A percentile compares a stretch with the other conserved stretches of the same genome.
phyloP scores from a whole-genome alignment of 2,888 invertebrate species.

The Folsomia candida region DNA sequence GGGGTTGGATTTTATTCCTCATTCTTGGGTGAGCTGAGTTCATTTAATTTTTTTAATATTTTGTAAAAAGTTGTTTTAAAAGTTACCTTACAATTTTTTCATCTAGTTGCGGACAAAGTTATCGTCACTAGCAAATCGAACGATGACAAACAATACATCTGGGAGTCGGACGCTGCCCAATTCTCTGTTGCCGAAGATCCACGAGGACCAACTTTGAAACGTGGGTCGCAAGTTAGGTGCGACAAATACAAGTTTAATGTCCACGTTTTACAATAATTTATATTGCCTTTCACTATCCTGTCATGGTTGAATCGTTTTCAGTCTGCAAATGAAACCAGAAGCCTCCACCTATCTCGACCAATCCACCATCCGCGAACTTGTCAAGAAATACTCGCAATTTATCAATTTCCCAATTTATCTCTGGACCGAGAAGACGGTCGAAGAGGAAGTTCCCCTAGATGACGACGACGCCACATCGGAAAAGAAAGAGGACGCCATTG shows the following conservation, averaged over 20 bases:
- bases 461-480: conserved; percentile 60
- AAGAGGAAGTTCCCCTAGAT: conserved; percentile 68
- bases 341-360: conserved; percentile 93
- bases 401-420: conserved; percentile 98
- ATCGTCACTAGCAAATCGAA: conserved; percentile 94
- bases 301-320: conserved; percentile 55
- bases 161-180: conserved; percentile 93
- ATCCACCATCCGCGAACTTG: conserved; percentile 81
- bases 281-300: conserved; percentile 13
- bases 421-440: conserved; percentile 79
- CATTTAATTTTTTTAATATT: too few species aligned
- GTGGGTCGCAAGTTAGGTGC: conserved; percentile 82
- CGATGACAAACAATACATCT: conserved; percentile 89
- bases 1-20: conserved; percentile 99
- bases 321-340: conserved; percentile 92
- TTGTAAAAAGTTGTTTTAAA: not conserved
- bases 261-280: not conserved
- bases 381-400: conserved; percentile 98
- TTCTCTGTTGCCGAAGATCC: conserved; percentile 92
- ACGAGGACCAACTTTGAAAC: conserved; percentile 81
- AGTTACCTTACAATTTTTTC: not conserved
- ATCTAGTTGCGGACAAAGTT: conserved; percentile 84
- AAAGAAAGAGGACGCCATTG: conserved; percentile 57
- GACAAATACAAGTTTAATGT: not conserved
- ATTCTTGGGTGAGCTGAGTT: conserved; percentile 63